Conservation (phyloP, 2,888 invertebrate genomes). For the Rhagium mordax region DNA sequence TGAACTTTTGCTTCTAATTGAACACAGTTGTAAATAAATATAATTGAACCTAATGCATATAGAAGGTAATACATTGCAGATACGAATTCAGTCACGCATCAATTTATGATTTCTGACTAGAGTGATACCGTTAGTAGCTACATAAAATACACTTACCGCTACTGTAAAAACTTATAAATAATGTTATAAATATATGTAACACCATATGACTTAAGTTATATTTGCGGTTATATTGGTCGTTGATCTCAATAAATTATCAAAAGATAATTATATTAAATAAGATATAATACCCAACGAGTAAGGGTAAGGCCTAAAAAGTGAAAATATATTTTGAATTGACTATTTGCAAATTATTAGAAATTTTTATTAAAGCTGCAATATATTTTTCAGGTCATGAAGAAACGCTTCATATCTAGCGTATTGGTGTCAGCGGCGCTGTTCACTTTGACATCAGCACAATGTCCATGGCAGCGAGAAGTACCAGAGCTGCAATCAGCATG, state of each 20-base stretch:
- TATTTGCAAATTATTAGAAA: too few species aligned
- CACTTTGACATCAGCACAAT: constrained; percentile 74
- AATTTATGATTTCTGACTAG: neutral
- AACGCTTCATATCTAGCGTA: constrained; percentile 56
- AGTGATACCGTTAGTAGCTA: neutral
- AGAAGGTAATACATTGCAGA: neutral
- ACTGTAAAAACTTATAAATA: neutral
- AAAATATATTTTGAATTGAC: too few species aligned
- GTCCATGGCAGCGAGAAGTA: constrained; percentile 88
- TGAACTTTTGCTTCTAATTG: neutral
- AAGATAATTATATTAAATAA: neutral
- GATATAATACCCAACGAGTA: too few species aligned
- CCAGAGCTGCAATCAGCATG: constrained; percentile 86
- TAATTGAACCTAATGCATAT: neutral
- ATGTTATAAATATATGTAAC: neutral
- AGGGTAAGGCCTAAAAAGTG: too few species aligned
- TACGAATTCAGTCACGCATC: neutral
- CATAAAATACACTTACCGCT: neutral
- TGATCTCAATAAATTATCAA: neutral
- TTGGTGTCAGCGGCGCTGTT: constrained; percentile 58
- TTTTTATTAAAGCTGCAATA: too few species aligned
- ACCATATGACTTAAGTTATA: neutral
- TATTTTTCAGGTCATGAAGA: constrained; percentile 66
- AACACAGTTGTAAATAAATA: neutral
- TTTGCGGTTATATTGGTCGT: neutral